phyloP scores from a whole-genome alignment of 1,140 invertebrate species.

The Solenopsis fugax region DNA sequence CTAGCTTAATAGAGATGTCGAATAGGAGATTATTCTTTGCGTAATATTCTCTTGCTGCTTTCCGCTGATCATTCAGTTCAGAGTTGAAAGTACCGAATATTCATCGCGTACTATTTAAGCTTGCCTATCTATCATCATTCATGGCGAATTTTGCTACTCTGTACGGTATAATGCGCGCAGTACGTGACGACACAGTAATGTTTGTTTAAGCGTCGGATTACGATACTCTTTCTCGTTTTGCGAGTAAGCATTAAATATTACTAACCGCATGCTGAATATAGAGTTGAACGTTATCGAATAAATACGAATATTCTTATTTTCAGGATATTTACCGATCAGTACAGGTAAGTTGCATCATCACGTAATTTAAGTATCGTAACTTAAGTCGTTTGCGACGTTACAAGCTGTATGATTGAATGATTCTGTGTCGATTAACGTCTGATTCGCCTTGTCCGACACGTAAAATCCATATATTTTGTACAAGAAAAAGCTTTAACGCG shows the following conservation, averaged over 20 bases:
- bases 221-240: slow-evolving; percentile 39
- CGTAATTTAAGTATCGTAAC: slow-evolving; percentile 77
- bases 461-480: background rate
- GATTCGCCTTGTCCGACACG: background rate
- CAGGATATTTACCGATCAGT: slow-evolving; percentile 86
- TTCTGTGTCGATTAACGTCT: slow-evolving; percentile 29
- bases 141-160: background rate
- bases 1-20: no score
- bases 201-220: slow-evolving; percentile 34
- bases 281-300: slow-evolving; percentile 82
- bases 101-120: background rate
- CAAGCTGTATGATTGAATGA: slow-evolving; percentile 63
- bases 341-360: slow-evolving; percentile 84
- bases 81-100: background rate
- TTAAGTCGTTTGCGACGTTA: slow-evolving; percentile 71
- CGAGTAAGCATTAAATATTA: slow-evolving; percentile 71
- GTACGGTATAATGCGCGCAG: background rate
- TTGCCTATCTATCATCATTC: background rate
- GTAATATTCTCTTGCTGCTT: slow-evolving; percentile 24
- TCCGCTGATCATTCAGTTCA: background rate
- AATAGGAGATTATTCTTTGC: background rate
- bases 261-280: slow-evolving; percentile 81
- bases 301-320: slow-evolving; percentile 83
- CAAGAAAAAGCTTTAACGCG: background rate
- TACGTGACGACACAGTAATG: background rate